Evolutionary conservation across 2,113 vertebrate genomes (phyloP).

Genomic region (human (Homo sapiens)): GRCh38 chr2:19217501-19218000

Average conservation of each 20-base stretch:
- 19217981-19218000: neutral
- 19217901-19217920: neutral
- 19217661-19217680: neutral
- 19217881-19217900: neutral
- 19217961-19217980: neutral
- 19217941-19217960: neutral
- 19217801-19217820: neutral
- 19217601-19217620: neutral
- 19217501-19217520: slow-evolving; percentile 54
- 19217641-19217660: neutral
- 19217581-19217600: slow-evolving; percentile 39
- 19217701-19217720: neutral
- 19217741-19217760: neutral
- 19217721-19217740: neutral
- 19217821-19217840: neutral
- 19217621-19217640: neutral
- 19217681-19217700: neutral
- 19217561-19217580: neutral
- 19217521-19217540: slow-evolving; percentile 33
- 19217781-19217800: neutral
- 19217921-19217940: neutral
- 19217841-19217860: neutral
- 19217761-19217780: neutral
- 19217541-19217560: slow-evolving; percentile 35
- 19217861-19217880: neutral